Conservation (phyloP, 1,140 invertebrate genomes). For the Plutomurus gul region DNA sequence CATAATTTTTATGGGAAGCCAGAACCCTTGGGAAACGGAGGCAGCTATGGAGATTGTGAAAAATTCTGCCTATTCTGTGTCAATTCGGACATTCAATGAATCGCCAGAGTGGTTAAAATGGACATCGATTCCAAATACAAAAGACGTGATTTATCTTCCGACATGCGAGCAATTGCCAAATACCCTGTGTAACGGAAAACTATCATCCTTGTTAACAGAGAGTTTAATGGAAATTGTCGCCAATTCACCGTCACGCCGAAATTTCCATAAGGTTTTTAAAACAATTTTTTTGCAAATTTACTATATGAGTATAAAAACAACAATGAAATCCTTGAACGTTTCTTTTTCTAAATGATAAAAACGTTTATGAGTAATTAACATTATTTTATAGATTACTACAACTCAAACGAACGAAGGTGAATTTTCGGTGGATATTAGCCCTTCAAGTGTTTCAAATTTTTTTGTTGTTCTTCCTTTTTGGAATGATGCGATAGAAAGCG, state of each 20-base stretch:
- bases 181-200: not conserved
- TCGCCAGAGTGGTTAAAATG: constrained; percentile 40
- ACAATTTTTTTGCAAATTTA: not conserved
- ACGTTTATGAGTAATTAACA: too few relatives aligned
- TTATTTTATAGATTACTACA: too few relatives aligned
- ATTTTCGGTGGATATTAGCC: too few relatives aligned
- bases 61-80: not conserved
- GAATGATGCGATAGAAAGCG: too few relatives aligned
- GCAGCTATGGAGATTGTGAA: not conserved
- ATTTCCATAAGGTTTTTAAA: constrained; percentile 18
- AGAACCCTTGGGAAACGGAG: not conserved
- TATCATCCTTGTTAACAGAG: constrained; percentile 26
- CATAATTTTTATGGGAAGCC: constrained; percentile 20
- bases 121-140: constrained; percentile 34
- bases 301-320: too few relatives aligned
- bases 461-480: too few relatives aligned
- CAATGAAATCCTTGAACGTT: too few relatives aligned
- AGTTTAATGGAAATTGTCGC: constrained; percentile 34
- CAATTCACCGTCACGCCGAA: not conserved
- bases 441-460: too few relatives aligned
- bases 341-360: too few relatives aligned
- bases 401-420: too few relatives aligned
- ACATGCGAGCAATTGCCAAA: not conserved
- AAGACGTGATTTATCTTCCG: constrained; percentile 30
- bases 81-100: constrained; percentile 33